These are phyloP conservation scores for Pseudobourletiella spinata DNA, from an alignment of 1,140 invertebrate genomes.

Conservation along the genomic window DNA sequence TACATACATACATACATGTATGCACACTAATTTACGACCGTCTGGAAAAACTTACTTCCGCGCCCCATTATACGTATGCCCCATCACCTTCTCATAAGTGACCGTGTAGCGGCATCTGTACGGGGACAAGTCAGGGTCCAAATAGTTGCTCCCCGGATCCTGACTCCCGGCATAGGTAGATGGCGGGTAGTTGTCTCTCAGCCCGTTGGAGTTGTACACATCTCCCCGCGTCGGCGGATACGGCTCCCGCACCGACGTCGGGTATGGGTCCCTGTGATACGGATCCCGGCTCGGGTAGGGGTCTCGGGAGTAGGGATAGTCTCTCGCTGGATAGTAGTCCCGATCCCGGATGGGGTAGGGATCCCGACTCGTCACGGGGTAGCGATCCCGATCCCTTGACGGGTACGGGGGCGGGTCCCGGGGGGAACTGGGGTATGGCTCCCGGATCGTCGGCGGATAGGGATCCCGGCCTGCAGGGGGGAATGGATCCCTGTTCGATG, in stretches of 20 bases:
- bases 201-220: slow-evolving; percentile 1
- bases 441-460: slow-evolving; percentile 13
- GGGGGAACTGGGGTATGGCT: slow-evolving; percentile 16
- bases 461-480: slow-evolving; percentile 22
- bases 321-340: slow-evolving; percentile 17
- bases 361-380: slow-evolving; percentile 29
- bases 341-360: slow-evolving; percentile 22
- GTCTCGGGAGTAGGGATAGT: slow-evolving; percentile 22
- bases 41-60: slow-evolving; percentile 39
- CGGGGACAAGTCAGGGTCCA: slow-evolving; percentile 35
- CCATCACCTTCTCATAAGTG: slow-evolving; percentile 44
- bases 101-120: slow-evolving; percentile 38
- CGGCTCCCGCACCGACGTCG: slow-evolving; percentile 11
- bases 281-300: slow-evolving; percentile 23
- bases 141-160: slow-evolving; percentile 29
- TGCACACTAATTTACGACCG: too few relatives aligned
- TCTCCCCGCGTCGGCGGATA: slow-evolving; percentile 26
- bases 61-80: slow-evolving; percentile 39
- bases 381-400: slow-evolving; percentile 13
- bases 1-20: too few relatives aligned
- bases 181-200: slow-evolving; percentile 13
- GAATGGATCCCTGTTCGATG: slow-evolving; percentile 23
- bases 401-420: slow-evolving; percentile 12
- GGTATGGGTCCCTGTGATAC: slow-evolving; percentile 13
- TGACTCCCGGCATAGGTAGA: slow-evolving; percentile 16